Percentiles rank a stretch among this genome's conserved stretches.
Conservation (phyloP, 1,140 invertebrate genomes). For the Drosophila guanche region DNA sequence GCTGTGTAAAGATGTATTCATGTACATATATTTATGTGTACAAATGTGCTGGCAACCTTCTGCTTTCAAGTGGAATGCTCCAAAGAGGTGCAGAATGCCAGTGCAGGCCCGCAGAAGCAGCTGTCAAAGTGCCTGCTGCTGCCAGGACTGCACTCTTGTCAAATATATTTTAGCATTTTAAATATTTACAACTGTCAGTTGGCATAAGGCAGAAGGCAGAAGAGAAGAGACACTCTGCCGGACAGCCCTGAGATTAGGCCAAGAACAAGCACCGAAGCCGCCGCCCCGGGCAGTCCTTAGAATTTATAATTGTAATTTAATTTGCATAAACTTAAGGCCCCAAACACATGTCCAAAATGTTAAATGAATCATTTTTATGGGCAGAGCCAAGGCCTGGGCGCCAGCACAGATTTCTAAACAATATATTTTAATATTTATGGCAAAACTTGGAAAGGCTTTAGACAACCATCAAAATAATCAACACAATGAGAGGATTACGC, state of each 20-base stretch:
- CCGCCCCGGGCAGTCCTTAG: conserved; percentile 42
- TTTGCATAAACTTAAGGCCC: conserved; percentile 68
- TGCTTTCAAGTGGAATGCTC: conserved; percentile 20
- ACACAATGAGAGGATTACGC: conserved; percentile 41
- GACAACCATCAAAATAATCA: conserved; percentile 29
- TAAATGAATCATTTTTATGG: conserved; percentile 69
- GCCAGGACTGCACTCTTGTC: conserved; percentile 16
- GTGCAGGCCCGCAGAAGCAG: too few species aligned
- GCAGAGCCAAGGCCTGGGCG: conserved; percentile 15
- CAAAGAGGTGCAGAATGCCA: conserved; percentile 14
- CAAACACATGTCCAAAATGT: conserved; percentile 52
- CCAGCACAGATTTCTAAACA: conserved; percentile 47
- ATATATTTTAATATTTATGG: conserved; percentile 73
- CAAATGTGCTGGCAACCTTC: conserved; percentile 30
- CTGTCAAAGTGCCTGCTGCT: conserved; percentile 31
- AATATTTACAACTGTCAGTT: conserved; percentile 59
- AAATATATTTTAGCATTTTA: conserved; percentile 62
- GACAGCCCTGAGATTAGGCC: conserved; percentile 45
- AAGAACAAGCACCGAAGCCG: neutral
- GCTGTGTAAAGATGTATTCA: neutral
- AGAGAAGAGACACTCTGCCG: too few species aligned
- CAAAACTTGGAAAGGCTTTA: conserved; percentile 58
- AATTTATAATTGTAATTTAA: conserved; percentile 79
- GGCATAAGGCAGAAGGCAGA: conserved; percentile 25
- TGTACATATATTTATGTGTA: neutral